phyloP scores from a whole-genome alignment of 2,797 vertebrate genomes.

The Pangasius larnaudii region DNA sequence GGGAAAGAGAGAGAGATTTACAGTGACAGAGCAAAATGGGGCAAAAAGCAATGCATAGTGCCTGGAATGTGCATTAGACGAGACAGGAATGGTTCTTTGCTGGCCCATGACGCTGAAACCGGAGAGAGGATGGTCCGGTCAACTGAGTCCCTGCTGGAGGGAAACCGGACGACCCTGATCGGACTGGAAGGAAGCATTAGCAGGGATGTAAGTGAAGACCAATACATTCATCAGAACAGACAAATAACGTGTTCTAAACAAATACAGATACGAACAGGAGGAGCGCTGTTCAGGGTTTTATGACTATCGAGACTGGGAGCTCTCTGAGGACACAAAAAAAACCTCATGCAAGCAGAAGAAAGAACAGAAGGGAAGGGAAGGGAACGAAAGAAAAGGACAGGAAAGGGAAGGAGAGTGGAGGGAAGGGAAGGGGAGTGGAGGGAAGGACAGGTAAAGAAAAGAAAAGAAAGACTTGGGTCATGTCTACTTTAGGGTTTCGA shows the following conservation, averaged over 20 bases:
- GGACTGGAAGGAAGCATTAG: neutral
- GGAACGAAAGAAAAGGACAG: neutral
- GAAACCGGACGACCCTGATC: constrained; percentile 28
- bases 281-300: too few species aligned
- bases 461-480: too few species aligned
- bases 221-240: neutral
- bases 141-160: constrained; percentile 18
- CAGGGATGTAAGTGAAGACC: constrained; percentile 20
- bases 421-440: fast-evolving
- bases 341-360: neutral
- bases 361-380: too few species aligned
- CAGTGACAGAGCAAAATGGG: neutral
- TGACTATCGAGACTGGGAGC: too few species aligned
- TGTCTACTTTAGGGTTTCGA: neutral
- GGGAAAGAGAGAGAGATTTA: neutral
- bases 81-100: constrained; percentile 17
- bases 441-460: too few species aligned
- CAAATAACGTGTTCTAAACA: neutral
- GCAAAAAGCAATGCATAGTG: neutral
- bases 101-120: constrained; percentile 42
- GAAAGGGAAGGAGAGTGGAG: neutral
- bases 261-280: neutral
- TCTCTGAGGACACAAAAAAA: neutral
- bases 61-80: constrained; percentile 49
- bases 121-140: constrained; percentile 32